Percentiles rank a stretch among this genome's conserved stretches.
Evolutionary conservation across 2,113 vertebrate genomes (phyloP).

Genomic region (Plecturocebus donacophilus): DNA sequence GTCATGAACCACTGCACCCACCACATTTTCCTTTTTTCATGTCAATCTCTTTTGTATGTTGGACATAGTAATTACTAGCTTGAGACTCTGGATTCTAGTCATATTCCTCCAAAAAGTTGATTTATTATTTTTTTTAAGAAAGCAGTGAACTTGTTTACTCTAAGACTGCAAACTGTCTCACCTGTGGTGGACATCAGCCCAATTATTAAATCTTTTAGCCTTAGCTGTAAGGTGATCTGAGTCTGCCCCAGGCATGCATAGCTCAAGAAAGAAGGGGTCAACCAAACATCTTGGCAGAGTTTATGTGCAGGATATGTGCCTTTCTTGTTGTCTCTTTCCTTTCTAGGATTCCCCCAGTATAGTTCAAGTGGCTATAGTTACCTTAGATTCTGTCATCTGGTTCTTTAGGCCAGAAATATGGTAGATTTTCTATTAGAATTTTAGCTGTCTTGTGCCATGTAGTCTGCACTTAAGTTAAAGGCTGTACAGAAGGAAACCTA

Average conservation of each 20-base stretch:
- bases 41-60: background rate
- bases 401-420: background rate
- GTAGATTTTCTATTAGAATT: background rate
- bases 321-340: background rate
- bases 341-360: background rate
- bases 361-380: background rate
- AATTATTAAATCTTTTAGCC: background rate
- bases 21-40: background rate
- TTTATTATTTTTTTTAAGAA: background rate
- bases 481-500: background rate
- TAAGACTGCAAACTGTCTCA: background rate
- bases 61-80: background rate
- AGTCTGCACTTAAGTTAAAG: background rate
- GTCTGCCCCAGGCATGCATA: background rate
- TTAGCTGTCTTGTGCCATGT: background rate
- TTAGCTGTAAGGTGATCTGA: background rate
- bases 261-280: background rate
- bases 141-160: background rate
- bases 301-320: background rate
- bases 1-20: no score
- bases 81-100: slow-evolving; percentile 4
- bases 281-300: background rate
- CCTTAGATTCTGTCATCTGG: background rate
- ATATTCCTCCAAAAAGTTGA: background rate
- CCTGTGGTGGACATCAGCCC: background rate